Percentiles rank a stretch among this genome's conserved stretches.
phyloP scores from a whole-genome alignment of 2,797 vertebrate genomes.

The Esox lucius region DNA sequence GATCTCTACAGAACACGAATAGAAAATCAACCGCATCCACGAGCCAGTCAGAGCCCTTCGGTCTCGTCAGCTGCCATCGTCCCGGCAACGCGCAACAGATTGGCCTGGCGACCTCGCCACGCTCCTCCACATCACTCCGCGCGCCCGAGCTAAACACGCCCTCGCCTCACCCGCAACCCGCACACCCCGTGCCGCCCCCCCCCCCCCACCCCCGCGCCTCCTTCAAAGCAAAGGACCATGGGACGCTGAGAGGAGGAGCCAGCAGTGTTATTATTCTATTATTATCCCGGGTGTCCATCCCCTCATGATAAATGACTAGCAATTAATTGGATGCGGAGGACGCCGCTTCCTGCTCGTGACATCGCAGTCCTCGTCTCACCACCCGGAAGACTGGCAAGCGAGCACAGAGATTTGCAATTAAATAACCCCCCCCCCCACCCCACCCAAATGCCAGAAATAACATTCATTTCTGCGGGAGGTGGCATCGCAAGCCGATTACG shows the following conservation, averaged over 20 bases:
- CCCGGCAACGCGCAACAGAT: no score
- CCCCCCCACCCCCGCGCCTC: slow-evolving; percentile 14
- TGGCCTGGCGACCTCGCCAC: background rate
- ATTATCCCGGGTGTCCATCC: slow-evolving; percentile 72
- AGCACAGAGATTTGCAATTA: slow-evolving; percentile 76
- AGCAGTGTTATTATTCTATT: slow-evolving; percentile 75
- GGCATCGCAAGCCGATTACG: slow-evolving; percentile 77
- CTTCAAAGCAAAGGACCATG: slow-evolving; percentile 29
- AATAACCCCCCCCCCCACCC: slow-evolving; percentile 69
- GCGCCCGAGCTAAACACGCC: background rate
- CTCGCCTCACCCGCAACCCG: background rate
- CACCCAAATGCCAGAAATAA: slow-evolving; percentile 74
- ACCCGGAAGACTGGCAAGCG: background rate
- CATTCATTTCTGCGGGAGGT: slow-evolving; percentile 68
- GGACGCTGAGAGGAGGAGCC: slow-evolving; percentile 32
- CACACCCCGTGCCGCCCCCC: background rate
- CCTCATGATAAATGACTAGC: slow-evolving; percentile 84
- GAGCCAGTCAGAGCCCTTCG: background rate
- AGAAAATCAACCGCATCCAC: background rate
- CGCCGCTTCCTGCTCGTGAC: slow-evolving; percentile 30
- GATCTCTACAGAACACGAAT: background rate
- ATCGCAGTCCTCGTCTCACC: slow-evolving; percentile 30
- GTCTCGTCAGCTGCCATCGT: background rate
- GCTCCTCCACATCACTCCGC: background rate
- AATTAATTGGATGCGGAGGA: slow-evolving; percentile 84